A percentile compares a stretch with the other conserved stretches of the same genome.
Evolutionary conservation across 2,888 invertebrate species (phyloP).

Genomic region (Zygothrica quintamaculata): DNA sequence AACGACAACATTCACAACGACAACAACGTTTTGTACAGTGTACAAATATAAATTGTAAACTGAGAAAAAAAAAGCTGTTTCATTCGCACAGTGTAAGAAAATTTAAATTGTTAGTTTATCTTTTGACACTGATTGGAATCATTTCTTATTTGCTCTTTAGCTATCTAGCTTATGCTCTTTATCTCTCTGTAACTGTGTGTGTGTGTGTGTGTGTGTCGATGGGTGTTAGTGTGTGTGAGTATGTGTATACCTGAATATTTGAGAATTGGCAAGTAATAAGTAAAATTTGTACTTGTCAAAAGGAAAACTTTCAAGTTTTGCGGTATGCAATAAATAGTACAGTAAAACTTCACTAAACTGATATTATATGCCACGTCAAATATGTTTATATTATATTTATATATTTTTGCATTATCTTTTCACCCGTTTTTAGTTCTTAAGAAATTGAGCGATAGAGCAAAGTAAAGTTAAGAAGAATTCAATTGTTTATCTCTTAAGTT

Average conservation of each 20-base stretch:
- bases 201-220: background rate
- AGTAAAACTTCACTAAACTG: no score
- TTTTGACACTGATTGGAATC: constrained; percentile 61
- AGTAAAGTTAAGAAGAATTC: no score
- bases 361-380: no score
- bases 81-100: constrained; percentile 42
- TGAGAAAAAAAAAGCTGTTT: constrained; percentile 33
- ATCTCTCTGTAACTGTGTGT: background rate
- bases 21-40: constrained; percentile 19
- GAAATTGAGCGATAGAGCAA: no score
- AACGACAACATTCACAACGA: constrained; percentile 5
- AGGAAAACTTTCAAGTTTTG: no score
- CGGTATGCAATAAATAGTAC: no score
- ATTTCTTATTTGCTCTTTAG: constrained; percentile 20
- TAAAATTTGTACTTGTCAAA: constrained; percentile 9
- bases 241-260: constrained; percentile 1
- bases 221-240: constrained; percentile 1
- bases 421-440: no score
- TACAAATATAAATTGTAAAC: constrained; percentile 16
- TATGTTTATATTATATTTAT: no score
- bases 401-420: no score
- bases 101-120: constrained; percentile 74
- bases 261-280: constrained; percentile 42
- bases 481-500: no score
- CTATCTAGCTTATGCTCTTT: background rate